These are phyloP conservation scores for Neomorphus geoffroyi DNA, from an alignment of 2,797 vertebrate species.

Conservation along the genomic window DNA sequence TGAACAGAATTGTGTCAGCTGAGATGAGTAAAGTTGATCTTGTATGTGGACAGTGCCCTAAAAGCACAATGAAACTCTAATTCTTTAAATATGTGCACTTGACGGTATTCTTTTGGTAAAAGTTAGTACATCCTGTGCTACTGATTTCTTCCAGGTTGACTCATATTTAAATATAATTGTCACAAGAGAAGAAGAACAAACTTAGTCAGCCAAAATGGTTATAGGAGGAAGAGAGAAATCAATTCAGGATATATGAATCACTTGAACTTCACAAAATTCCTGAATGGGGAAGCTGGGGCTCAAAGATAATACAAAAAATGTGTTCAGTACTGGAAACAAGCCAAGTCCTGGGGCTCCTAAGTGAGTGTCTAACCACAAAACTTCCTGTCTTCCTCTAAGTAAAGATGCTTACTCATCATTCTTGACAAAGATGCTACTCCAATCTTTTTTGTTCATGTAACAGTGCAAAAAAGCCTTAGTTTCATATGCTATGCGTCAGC, in stretches of 20 bases:
- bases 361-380: background rate
- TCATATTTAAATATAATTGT: background rate
- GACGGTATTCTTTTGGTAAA: background rate
- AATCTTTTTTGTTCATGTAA: background rate
- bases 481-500: background rate
- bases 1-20: background rate
- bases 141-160: background rate
- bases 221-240: background rate
- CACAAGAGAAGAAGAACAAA: background rate
- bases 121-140: background rate
- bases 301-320: background rate
- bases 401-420: slow-evolving; percentile 15
- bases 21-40: background rate
- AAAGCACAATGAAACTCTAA: background rate
- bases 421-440: background rate
- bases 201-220: background rate
- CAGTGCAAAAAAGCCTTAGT: background rate
- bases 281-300: background rate
- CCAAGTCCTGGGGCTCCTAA: background rate
- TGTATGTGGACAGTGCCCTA: background rate
- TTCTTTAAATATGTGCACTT: background rate
- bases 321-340: background rate
- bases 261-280: slow-evolving; percentile 3
- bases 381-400: background rate
- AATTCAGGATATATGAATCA: slow-evolving; percentile 10